These are phyloP conservation scores for Trichosurus vulpecula DNA, from an alignment of 2,797 vertebrate species.

Conservation along the genomic window DNA sequence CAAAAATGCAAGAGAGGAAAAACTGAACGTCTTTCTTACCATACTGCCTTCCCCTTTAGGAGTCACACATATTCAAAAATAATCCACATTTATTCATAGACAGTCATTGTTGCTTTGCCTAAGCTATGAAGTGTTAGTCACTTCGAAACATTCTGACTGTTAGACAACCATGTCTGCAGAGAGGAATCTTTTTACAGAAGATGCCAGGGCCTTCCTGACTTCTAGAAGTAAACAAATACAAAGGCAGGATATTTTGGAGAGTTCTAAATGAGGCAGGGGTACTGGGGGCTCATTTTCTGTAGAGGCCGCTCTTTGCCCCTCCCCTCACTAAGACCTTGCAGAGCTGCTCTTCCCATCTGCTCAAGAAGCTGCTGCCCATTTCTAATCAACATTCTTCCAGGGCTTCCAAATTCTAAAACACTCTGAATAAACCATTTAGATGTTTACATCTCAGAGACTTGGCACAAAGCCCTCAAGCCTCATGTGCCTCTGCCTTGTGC, in stretches of 20 bases:
- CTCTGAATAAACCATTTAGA: neutral
- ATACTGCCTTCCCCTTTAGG: neutral
- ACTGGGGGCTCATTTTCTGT: neutral
- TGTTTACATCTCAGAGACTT: neutral
- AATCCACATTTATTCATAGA: neutral
- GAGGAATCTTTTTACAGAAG: neutral
- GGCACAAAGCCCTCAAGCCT: neutral
- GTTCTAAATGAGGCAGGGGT: neutral
- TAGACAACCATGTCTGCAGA: neutral
- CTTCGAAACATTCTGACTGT: neutral
- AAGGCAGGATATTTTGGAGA: neutral
- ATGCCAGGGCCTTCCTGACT: neutral
- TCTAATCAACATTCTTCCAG: neutral
- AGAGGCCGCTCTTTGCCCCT: neutral
- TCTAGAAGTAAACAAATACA: neutral
- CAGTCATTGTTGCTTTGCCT: neutral
- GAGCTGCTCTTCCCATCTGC: neutral
- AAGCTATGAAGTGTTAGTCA: constrained; percentile 1
- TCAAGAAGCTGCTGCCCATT: neutral
- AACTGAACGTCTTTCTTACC: neutral
- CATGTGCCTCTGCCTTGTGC: neutral
- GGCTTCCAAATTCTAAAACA: neutral
- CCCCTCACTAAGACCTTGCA: neutral
- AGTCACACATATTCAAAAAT: neutral
- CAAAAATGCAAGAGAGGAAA: neutral